Conservation (phyloP, 2,113 vertebrate species). For the Suncus etruscus region DNA sequence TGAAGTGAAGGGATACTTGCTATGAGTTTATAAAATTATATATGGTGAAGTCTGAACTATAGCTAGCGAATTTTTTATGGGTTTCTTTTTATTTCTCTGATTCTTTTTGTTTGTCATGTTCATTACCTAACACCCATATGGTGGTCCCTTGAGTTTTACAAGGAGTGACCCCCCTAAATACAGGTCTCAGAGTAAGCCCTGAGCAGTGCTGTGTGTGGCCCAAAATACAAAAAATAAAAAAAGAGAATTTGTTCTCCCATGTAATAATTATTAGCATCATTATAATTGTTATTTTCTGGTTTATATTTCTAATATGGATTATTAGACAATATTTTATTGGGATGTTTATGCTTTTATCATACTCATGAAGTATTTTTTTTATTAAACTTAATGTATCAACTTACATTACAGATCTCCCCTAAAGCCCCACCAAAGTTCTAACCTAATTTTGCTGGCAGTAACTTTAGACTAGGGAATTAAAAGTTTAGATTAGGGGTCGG, state of each 20-base stretch:
- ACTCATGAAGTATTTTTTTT: conserved; percentile 14
- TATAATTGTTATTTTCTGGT: not conserved
- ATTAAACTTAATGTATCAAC: not conserved
- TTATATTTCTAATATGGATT: conserved; percentile 42
- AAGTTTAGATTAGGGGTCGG: too few relatives aligned
- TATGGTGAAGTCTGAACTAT: not conserved
- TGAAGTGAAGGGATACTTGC: too few relatives aligned
- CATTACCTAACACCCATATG: too few relatives aligned
- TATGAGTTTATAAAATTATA: too few relatives aligned
- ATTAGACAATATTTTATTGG: conserved; percentile 31
- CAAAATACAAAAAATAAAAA: too few relatives aligned
- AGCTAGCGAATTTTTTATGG: not conserved
- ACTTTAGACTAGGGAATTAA: not conserved
- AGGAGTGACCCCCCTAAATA: too few relatives aligned
- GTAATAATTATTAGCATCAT: too few relatives aligned
- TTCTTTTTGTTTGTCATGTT: too few relatives aligned
- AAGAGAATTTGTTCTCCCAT: not conserved
- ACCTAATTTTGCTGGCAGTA: conserved; percentile 51
- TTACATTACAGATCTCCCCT: conserved; percentile 25
- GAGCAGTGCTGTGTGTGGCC: too few relatives aligned
- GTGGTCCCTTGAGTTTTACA: too few relatives aligned
- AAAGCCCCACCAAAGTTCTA: not conserved
- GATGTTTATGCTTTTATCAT: not conserved
- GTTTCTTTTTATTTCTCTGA: not conserved
- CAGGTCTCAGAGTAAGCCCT: too few relatives aligned